Conservation (phyloP, 2,113 vertebrate species). For the Oxygymnocypris stewartii region DNA sequence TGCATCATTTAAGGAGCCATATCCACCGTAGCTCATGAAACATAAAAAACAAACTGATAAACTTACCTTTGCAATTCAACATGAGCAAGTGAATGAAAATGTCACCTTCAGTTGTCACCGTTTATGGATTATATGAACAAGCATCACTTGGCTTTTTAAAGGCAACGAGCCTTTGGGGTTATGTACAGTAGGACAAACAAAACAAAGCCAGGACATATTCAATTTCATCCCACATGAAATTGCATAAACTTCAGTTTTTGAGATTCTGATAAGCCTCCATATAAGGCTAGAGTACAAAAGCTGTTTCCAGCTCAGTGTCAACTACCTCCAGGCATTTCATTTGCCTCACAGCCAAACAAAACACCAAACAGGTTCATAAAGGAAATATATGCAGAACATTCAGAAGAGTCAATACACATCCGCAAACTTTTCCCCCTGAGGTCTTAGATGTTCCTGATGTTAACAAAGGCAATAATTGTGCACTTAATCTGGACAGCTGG, state of each 20-base stretch:
- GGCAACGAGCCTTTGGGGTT: neutral
- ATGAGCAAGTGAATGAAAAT: neutral
- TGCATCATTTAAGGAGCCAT: neutral
- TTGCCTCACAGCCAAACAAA: neutral
- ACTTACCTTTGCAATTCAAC: neutral
- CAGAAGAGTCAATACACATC: neutral
- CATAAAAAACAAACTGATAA: neutral
- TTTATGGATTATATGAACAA: neutral
- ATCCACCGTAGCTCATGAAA: neutral
- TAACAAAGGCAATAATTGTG: neutral
- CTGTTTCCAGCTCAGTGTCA: neutral
- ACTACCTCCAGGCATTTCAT: neutral
- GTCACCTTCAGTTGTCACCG: neutral
- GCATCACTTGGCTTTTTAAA: slow-evolving; percentile 1
- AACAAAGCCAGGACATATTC: neutral
- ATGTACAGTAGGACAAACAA: neutral
- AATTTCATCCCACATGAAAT: neutral
- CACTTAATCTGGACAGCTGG: neutral
- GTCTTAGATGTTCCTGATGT: neutral
- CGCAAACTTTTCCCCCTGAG: neutral
- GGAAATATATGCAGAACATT: neutral
- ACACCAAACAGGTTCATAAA: no score
- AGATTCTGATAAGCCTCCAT: neutral
- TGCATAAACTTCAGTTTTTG: neutral
- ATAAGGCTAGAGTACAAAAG: neutral